Evolutionary conservation across 2,888 invertebrate genomes (phyloP).

Genomic region (Erebia aethiops): DNA sequence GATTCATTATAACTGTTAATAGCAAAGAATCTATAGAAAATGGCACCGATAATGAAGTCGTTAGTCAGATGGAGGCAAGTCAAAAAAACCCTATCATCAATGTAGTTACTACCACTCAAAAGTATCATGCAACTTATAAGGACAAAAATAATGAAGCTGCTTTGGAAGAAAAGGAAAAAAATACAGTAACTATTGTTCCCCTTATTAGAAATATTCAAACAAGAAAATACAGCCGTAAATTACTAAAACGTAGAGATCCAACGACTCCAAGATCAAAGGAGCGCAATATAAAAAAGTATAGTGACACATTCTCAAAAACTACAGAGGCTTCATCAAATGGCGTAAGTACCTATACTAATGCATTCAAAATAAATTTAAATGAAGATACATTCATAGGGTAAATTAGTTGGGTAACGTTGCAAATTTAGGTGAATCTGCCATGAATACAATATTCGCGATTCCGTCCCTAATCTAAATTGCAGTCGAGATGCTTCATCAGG

Average conservation of each 20-base stretch:
- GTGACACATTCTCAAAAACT: conserved; percentile 68
- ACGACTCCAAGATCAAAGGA: conserved; percentile 56
- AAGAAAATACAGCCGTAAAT: conserved; percentile 62
- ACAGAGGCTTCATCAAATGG: conserved; percentile 72
- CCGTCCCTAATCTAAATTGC: not conserved
- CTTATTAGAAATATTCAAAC: conserved; percentile 70
- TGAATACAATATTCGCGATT: not conserved
- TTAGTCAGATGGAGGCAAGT: conserved; percentile 53
- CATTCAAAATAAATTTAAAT: not conserved
- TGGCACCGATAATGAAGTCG: conserved; percentile 55
- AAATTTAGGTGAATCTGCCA: not conserved
- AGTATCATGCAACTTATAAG: conserved; percentile 71
- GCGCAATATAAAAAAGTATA: conserved; percentile 62
- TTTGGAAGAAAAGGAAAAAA: conserved; percentile 48
- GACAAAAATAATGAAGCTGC: conserved; percentile 49
- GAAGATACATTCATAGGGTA: not conserved
- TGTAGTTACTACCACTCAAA: conserved; percentile 57
- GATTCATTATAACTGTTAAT: conserved; percentile 62
- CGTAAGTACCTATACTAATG: conserved; percentile 62
- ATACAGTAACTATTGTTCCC: conserved; percentile 47
- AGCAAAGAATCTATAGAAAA: conserved; percentile 69
- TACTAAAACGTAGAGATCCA: conserved; percentile 48
- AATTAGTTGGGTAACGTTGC: not conserved
- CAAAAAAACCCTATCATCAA: conserved; percentile 54
- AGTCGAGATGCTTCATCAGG: not conserved